A percentile compares a stretch with the other conserved stretches of the same genome.
Evolutionary conservation across 2,888 invertebrate species (phyloP).

Genomic region (Drosophila borborema): DNA sequence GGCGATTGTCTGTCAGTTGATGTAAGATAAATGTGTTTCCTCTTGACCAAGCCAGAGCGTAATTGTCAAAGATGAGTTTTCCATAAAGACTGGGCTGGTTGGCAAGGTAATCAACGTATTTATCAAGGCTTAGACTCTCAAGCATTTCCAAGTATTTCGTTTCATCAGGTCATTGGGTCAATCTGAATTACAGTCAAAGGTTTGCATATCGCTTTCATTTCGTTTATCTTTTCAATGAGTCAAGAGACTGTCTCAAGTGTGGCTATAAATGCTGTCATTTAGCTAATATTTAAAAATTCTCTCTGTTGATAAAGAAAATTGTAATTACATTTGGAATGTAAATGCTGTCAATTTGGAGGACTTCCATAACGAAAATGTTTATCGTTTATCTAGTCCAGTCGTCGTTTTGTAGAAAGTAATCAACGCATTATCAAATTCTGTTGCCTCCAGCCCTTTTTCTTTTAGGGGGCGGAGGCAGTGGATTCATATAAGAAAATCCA

Average conservation of each 20-base stretch:
- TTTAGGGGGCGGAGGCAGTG: background rate
- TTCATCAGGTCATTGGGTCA: background rate
- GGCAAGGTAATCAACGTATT: background rate
- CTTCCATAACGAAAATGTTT: background rate
- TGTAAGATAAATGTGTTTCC: conserved; percentile 2
- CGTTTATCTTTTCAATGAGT: background rate
- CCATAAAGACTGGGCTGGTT: background rate
- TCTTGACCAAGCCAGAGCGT: background rate
- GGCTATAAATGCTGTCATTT: background rate
- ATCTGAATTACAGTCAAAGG: background rate
- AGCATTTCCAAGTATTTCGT: background rate
- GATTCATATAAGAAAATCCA: conserved; percentile 28
- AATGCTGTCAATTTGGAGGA: background rate
- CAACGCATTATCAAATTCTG: conserved; percentile 32
- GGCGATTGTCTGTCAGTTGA: background rate
- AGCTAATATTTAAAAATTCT: background rate
- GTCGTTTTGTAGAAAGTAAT: conserved; percentile 20
- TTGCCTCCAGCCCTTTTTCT: conserved; percentile 12
- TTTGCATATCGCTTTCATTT: background rate
- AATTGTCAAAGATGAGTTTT: background rate
- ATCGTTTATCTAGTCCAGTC: conserved; percentile 12
- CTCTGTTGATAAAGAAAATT: background rate
- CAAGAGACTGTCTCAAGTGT: background rate
- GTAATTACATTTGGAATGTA: background rate
- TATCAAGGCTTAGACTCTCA: background rate